Conservation (phyloP, 2,113 vertebrate genomes). For the Dicaeum eximium region DNA sequence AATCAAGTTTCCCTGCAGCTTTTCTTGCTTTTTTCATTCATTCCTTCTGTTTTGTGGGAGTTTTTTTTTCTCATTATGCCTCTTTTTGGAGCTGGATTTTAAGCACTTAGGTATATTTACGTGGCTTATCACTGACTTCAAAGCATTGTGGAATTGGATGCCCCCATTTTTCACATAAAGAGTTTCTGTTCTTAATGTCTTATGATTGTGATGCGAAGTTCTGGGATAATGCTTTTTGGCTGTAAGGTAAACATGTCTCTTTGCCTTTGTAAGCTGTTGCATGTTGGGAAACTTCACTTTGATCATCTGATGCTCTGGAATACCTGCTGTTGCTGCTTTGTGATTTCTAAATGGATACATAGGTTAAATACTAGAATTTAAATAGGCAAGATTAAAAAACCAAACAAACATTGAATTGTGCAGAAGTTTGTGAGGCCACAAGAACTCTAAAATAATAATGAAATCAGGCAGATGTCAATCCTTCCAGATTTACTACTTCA, state of each 20-base stretch:
- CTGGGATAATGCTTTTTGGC: constrained; percentile 80
- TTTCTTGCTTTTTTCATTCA: constrained; percentile 20
- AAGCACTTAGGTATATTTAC: constrained; percentile 24
- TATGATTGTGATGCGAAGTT: constrained; percentile 76
- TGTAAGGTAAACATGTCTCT: constrained; percentile 81
- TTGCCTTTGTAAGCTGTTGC: constrained; percentile 84
- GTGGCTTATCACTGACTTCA: constrained; percentile 78
- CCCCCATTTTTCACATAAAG: constrained; percentile 86
- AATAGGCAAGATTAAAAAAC: constrained; percentile 54
- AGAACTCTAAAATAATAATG: constrained; percentile 74
- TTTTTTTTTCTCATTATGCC: not conserved
- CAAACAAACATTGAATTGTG: constrained; percentile 65
- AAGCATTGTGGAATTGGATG: constrained; percentile 72
- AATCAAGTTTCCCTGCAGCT: not conserved
- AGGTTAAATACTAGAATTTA: constrained; percentile 72
- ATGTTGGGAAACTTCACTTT: constrained; percentile 83
- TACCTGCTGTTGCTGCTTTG: constrained; percentile 88
- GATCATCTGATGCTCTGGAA: constrained; percentile 82
- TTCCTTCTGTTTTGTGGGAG: not conserved
- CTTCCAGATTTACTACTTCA: constrained; percentile 72
- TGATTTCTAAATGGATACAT: constrained; percentile 78
- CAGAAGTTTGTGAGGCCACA: constrained; percentile 83
- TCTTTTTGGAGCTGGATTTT: constrained; percentile 45
- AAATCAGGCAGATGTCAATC: constrained; percentile 72
- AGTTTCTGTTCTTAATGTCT: constrained; percentile 72